Evolutionary conservation across 23 tunicate species (phyloP).

Genomic region (Styela clava): DNA sequence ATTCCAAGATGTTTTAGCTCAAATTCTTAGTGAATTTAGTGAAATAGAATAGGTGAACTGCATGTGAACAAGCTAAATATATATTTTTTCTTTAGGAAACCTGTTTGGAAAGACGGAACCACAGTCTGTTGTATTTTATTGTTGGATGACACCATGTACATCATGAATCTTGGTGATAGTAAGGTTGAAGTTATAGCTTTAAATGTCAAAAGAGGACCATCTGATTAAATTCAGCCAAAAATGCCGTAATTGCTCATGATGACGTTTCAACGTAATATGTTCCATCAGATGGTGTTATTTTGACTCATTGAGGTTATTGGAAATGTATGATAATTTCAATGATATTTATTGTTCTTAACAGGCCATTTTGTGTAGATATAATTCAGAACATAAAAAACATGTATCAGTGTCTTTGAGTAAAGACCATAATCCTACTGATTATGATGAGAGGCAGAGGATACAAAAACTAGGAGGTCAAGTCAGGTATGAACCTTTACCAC

Average conservation of each 20-base stretch:
- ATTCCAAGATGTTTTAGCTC: too few relatives aligned
- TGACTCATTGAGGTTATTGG: too few relatives aligned
- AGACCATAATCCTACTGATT: constrained; percentile 84
- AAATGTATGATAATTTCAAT: too few relatives aligned
- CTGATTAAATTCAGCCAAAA: too few relatives aligned
- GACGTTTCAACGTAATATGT: too few relatives aligned
- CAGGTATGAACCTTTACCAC: constrained; percentile 53
- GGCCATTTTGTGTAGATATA: constrained; percentile 90
- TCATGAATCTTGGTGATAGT: constrained; percentile 85
- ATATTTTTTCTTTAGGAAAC: constrained; percentile 48
- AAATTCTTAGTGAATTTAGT: too few relatives aligned
- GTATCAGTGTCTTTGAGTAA: constrained; percentile 66
- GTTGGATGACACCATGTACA: constrained; percentile 71
- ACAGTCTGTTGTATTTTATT: constrained; percentile 78
- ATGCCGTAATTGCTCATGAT: too few relatives aligned
- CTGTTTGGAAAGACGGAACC: constrained; percentile 97
- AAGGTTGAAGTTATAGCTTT: constrained; percentile 36
- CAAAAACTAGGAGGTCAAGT: constrained; percentile 88
- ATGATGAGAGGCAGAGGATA: constrained; percentile 87
- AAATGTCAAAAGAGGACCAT: too few relatives aligned
- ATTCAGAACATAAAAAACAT: constrained; percentile 66
- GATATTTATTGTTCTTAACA: constrained; percentile 26
- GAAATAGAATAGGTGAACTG: too few relatives aligned
- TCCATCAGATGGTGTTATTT: too few relatives aligned
- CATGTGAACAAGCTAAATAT: too few relatives aligned